Evolutionary conservation across 2,797 vertebrate species (phyloP), one percentile per base, ranked within the genome.

Genomic region (Steatocranus sp.): DNA sequence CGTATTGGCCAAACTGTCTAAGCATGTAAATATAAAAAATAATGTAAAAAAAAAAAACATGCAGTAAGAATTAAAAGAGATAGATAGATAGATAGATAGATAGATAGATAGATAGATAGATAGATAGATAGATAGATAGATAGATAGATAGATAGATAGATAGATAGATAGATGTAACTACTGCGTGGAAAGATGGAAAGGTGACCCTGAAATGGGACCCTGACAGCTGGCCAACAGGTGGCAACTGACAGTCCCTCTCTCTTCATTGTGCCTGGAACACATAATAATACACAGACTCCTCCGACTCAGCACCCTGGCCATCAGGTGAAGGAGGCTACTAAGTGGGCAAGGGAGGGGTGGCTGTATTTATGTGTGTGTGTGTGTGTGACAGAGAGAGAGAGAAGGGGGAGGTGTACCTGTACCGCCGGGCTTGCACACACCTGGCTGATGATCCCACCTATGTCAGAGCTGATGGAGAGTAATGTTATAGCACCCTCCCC

Each of bases 151-250:
- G 70, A 46, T 58, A 46, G 56, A 43, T 54, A 43, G 66, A 51
- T 43, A n/a, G 77, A 82, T 83, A 50, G 58, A 73, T 46, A 9
- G 76, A 81, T 83, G 27, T 25, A 17, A 20, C 43, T 81, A 53
- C 17, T 82, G 49, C 74, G 77, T 75, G 76, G 88, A 75, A 86
- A 75, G 77, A 73, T 83, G 82, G 92, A 94, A 95, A 93, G 88
- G 85, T 11, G 87, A 95, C 87, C 91, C 94, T 96, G 96, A 96
- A 96, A 96, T 77, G 88, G 88, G 93, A 96, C 93, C 94, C 96
- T 92, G 92, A 93, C 96, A 96, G 95, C 96, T 96, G 96, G 94
- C 68, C 91, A 94, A 95, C 96, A 96, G 96, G 96, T 96, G 96
- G 95, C 91, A 91, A 90, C 87, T 96, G 94, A 94, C 91, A 94